Evolutionary conservation across 53 echinoderm and acorn worm genomes (phyloP).

Genomic region (Pentamera pediparva): DNA sequence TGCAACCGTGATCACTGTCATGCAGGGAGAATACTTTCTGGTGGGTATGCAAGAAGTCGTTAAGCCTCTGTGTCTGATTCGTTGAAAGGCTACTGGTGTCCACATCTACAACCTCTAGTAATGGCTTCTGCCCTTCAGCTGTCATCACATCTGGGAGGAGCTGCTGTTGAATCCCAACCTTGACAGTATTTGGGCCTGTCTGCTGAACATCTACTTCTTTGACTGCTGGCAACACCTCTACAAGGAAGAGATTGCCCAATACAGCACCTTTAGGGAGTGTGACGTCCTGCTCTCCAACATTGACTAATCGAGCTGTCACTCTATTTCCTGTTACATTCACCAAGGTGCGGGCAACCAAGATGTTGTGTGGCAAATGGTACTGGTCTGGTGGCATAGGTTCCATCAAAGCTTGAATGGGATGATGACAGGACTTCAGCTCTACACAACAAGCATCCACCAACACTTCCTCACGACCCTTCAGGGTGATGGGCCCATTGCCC

Average conservation of each 20-base stretch:
- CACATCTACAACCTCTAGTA: not conserved
- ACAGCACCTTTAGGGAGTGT: not conserved
- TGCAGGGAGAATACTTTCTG: conserved; percentile 22
- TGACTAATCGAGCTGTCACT: not conserved
- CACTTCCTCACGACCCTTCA: not conserved
- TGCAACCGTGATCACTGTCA: conserved; percentile 40
- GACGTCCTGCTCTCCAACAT: not conserved
- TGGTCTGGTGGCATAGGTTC: not conserved
- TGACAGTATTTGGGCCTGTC: not conserved
- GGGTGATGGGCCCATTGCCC: not conserved
- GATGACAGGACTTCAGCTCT: not conserved
- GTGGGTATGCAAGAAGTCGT: not conserved
- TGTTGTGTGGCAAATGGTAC: not conserved
- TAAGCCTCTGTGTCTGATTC: not conserved
- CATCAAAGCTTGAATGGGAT: not conserved
- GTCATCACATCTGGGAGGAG: not conserved
- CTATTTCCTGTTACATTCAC: not conserved
- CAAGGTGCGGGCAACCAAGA: not conserved
- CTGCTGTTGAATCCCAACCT: not conserved
- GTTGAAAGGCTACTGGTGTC: not conserved
- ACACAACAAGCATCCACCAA: not conserved
- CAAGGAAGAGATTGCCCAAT: not conserved
- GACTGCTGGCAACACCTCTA: not conserved
- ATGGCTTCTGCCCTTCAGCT: not conserved
- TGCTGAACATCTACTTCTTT: not conserved